Percentiles rank a stretch among this genome's conserved stretches.
Conservation (phyloP, 2,113 vertebrate species). For the Calidris pygmaea region DNA sequence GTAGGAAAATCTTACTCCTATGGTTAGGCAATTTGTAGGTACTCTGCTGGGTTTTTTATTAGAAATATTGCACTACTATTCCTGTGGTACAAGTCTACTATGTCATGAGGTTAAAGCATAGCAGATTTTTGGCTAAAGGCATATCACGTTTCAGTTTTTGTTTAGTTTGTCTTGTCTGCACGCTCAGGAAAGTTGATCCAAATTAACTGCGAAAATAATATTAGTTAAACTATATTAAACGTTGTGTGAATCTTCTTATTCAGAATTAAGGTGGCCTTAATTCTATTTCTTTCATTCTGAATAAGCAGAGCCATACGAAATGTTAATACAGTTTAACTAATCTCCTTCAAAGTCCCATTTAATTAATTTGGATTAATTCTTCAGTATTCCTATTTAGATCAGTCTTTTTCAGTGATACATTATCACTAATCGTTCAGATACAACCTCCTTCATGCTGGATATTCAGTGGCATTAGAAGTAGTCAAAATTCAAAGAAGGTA, state of each 20-base stretch:
- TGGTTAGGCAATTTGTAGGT: not conserved
- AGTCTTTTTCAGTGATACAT: not conserved
- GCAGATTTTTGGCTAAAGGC: not conserved
- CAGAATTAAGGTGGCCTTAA: not conserved
- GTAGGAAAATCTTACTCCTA: constrained; percentile 12
- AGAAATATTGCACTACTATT: not conserved
- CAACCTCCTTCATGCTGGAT: not conserved
- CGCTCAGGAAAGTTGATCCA: not conserved
- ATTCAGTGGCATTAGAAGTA: not conserved
- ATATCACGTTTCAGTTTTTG: not conserved
- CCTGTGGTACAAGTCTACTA: not conserved
- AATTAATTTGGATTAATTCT: constrained; percentile 33
- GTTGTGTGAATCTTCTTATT: not conserved
- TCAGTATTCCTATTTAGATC: not conserved
- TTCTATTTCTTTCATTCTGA: constrained; percentile 18
- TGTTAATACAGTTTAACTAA: not conserved
- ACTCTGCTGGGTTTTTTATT: not conserved
- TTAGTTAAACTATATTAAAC: not conserved
- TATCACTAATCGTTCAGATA: not conserved
- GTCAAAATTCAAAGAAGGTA: not conserved
- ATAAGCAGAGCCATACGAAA: not conserved
- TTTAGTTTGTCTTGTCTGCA: not conserved
- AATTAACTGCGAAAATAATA: not conserved
- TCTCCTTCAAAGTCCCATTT: not conserved
- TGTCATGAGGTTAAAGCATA: not conserved